Base-by-base conservation (phyloP, 2,888 invertebrate species). In the Cryptosula pallasiana region DNA sequence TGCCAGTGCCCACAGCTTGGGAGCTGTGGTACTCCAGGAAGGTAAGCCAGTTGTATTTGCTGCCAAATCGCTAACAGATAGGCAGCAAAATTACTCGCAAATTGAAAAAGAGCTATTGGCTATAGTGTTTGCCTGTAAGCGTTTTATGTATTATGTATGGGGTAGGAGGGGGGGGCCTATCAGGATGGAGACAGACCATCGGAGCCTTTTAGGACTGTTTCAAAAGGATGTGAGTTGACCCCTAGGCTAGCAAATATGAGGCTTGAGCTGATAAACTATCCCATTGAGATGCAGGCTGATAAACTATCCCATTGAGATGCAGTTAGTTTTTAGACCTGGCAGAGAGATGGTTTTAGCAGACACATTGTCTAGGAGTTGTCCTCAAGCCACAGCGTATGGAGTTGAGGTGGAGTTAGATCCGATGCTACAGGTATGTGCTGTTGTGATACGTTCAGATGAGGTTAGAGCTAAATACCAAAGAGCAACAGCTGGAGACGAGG, bases 61-160 rank as follows among this genome's bases (percentile, higher is more conserved):
- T n/a, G 75, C 75, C 23, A 34, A 74, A 25, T 72, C 75, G 13
- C 57, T 78, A 0, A 74, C 73, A 23, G 72, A 72, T 0, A 34
- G 75, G 5, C 75, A 78, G 69, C 71, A 32, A 27, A 74, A 63
- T 2, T 76, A 78, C 70, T 73, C 72, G 3, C 74, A 75, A 45
- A 76, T 76, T 55, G 76, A 76, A 36, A 72, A 74, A 45, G 75
- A 76, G 45, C 25, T 74, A 1, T 69, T 76, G 23, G 73, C 75
- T 16, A 70, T 76, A 25, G 69, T 72, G 3, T 73, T 74, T 70
- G 75, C 75, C 2, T 73, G 74, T 45, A 58, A 73, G 45, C 72
- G 72, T 29, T 75, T 76, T 72, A 69, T 58, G 23, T 72, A 74
- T 25, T 76, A 76, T 27, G 72, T 73, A 16, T 76, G 71, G 69